phyloP scores from a whole-genome alignment of 2,888 invertebrate genomes.

The Heterodera filipjevi region DNA sequence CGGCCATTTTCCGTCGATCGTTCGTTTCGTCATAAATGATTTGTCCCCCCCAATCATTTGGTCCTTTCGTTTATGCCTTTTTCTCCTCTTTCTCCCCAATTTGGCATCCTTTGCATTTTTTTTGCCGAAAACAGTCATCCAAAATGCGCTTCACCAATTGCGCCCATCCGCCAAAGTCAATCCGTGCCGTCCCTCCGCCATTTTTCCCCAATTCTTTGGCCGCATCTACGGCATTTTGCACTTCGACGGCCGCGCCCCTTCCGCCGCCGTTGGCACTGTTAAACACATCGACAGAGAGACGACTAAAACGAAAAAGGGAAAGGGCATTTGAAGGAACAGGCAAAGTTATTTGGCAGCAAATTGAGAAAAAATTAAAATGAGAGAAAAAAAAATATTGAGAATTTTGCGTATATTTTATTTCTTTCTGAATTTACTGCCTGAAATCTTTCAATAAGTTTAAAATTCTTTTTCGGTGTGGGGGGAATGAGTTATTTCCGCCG shows the following conservation, averaged over 20 bases:
- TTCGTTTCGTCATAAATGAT: too few species aligned
- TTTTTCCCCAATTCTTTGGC: not conserved
- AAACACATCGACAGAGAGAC: conserved; percentile 23
- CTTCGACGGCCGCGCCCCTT: not conserved
- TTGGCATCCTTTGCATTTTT: not conserved
- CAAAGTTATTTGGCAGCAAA: not conserved
- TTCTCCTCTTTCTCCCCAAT: not conserved
- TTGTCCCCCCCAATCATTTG: too few species aligned
- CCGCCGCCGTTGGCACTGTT: not conserved
- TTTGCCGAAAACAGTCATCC: conserved; percentile 1
- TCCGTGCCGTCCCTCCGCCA: not conserved
- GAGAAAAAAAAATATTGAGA: too few species aligned
- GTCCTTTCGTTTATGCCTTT: not conserved
- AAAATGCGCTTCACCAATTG: not conserved
- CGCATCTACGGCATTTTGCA: not conserved
- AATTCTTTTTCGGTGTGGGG: too few species aligned
- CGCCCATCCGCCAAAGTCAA: not conserved
- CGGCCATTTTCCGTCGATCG: too few species aligned
- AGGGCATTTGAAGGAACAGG: too few species aligned
- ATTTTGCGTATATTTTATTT: too few species aligned
- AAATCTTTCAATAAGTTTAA: too few species aligned
- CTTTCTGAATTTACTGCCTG: too few species aligned
- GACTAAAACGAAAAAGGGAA: not conserved
- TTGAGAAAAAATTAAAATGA: not conserved
- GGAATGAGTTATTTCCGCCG: too few species aligned